Conservation (phyloP, 2,113 vertebrate genomes). For the Pao palembangensis region DNA sequence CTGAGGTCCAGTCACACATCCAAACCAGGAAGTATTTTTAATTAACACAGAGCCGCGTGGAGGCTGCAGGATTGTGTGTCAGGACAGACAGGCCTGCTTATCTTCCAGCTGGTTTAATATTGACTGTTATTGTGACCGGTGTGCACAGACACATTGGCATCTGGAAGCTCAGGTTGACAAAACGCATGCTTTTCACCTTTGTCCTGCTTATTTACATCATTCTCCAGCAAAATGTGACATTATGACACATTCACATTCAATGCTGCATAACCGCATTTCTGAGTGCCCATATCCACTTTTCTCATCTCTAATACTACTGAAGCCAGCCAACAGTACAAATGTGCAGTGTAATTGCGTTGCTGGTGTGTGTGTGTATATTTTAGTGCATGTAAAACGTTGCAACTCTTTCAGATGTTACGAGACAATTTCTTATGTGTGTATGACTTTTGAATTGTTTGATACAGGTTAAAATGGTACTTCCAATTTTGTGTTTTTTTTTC, state of each 20-base stretch:
- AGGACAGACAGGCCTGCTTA: constrained; percentile 58
- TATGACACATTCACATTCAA: neutral
- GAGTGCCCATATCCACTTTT: constrained; percentile 27
- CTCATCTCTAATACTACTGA: constrained; percentile 79
- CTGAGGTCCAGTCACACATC: constrained; percentile 37
- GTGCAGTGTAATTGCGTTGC: constrained; percentile 62
- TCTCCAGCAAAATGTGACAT: neutral
- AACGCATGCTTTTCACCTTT: neutral
- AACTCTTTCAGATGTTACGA: constrained; percentile 36
- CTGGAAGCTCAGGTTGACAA: constrained; percentile 49
- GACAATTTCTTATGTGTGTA: constrained; percentile 51
- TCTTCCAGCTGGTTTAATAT: constrained; percentile 19
- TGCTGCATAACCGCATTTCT: constrained; percentile 32
- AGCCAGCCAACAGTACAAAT: constrained; percentile 68
- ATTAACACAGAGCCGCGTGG: constrained; percentile 73
- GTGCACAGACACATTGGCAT: constrained; percentile 11
- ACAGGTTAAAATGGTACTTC: constrained; percentile 39
- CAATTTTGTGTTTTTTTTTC: constrained; percentile 28
- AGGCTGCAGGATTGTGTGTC: constrained; percentile 67
- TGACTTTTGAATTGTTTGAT: constrained; percentile 29
- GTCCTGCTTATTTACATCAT: constrained; percentile 3
- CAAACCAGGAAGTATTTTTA: constrained; percentile 62
- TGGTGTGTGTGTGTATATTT: constrained; percentile 61
- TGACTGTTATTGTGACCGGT: constrained; percentile 22
- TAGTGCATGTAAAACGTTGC: constrained; percentile 53